phyloP scores from a whole-genome alignment of 2,888 invertebrate genomes.

The Drosophila mulleri region DNA sequence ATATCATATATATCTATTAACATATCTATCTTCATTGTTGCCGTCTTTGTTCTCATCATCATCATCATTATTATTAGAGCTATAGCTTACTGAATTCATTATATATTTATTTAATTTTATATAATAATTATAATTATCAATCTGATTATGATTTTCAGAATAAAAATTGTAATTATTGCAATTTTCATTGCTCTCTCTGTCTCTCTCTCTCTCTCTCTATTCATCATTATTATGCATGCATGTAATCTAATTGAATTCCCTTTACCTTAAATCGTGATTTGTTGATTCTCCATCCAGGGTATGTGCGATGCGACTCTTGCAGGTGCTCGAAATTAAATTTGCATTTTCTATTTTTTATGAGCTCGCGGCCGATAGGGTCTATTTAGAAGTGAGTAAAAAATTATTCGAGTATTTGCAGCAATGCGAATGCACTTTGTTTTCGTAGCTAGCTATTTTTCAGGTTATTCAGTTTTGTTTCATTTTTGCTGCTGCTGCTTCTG shows the following conservation, averaged over 20 bases:
- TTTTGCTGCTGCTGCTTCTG: background rate
- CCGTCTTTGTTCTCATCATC: no score
- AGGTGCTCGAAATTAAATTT: background rate
- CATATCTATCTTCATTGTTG: background rate
- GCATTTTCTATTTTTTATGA: conserved; percentile 7
- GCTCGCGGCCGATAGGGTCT: conserved; percentile 37
- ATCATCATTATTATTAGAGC: no score
- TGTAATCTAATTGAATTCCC: background rate
- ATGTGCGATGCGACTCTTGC: conserved; percentile 8
- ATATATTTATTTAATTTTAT: no score
- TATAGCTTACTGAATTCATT: no score
- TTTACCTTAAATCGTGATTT: background rate
- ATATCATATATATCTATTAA: background rate
- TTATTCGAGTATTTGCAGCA: conserved; percentile 40
- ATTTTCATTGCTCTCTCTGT: background rate
- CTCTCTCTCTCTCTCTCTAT: background rate
- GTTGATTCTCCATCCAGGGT: conserved; percentile 11
- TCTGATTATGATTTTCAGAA: background rate
- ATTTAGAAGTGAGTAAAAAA: conserved; percentile 49
- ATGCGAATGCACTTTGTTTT: conserved; percentile 19
- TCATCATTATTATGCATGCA: background rate
- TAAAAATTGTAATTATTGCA: background rate
- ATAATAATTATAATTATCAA: no score
- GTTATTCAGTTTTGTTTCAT: background rate
- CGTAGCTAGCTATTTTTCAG: background rate